Base-by-base conservation (phyloP, 2,113 vertebrate genomes). In the Notiomystis cincta region DNA sequence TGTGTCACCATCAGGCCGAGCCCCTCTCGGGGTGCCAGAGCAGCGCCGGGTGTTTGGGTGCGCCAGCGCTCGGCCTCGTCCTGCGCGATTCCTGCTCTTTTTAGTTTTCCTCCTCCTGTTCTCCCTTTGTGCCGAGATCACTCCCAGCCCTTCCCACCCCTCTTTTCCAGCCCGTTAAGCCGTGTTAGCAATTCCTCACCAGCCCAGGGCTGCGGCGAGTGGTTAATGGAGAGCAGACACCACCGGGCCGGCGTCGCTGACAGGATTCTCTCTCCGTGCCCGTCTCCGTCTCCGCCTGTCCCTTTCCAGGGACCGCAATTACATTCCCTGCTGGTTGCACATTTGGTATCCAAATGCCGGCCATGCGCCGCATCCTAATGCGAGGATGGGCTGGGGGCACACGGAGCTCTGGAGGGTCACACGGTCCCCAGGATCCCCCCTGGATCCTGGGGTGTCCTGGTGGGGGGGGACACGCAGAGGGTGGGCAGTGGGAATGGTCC, bases 151-250 rank as follows among this genome's bases (percentile, higher is more conserved):
- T 94, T 62, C 94, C 80, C 85, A 81, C 85, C 91, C 84, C 61
- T 70, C 87, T 81, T 88, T 95, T 86, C 91, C 90, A 96, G 95
- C 86, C 96, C 57, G 75, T 96, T 95, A 91, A 94, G 93, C 96
- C 84, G 54, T 33, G 90, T 96, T 96, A 96, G 92, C 70, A 50
- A 71, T 91, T 95, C 95, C 70, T 38, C 84, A 54, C 91, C 93
- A 89, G 91, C 91, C 93, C 87, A 77, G 92, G 64, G 64, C 88
- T 87, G 91, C 67, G 62, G 90, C 38, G 87, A 81, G 75, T 64
- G 57, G 94, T 95, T 96, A 94, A 96, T 96, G 94, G 94, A 86
- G 88, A 95, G 94, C 94, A 95, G 94, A 77, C 89, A 81, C 96
- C 77, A 85, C 12, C 91, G 44, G 94, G 95, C 97, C 85, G 11